These are phyloP conservation scores for rat (Rattus norvegicus) DNA, from an alignment of 2,113 vertebrate species.

Conservation along the genomic window DNA sequence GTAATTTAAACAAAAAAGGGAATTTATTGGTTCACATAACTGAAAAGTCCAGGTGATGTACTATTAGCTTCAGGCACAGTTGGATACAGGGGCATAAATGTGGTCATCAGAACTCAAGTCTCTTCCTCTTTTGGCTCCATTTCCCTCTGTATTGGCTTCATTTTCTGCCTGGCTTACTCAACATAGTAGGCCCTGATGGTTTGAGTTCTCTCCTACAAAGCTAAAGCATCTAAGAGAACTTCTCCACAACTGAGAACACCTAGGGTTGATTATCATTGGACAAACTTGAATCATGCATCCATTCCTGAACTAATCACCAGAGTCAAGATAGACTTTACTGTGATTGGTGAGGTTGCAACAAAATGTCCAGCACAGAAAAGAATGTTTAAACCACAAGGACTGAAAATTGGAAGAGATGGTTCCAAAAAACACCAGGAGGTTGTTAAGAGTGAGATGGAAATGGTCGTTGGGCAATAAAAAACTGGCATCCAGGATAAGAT, in stretches of 20 bases:
- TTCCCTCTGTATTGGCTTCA: constrained; percentile 69
- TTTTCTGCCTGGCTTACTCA: constrained; percentile 64
- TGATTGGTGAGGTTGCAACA: constrained; percentile 53
- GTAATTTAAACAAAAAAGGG: constrained; percentile 76
- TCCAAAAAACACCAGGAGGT: constrained; percentile 59
- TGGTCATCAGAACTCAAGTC: constrained; percentile 73
- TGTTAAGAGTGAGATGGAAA: constrained; percentile 49
- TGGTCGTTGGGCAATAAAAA: constrained; percentile 52
- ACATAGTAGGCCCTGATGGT: constrained; percentile 57
- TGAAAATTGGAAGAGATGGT: constrained; percentile 41
- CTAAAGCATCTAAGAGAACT: constrained; percentile 56
- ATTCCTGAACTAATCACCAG: constrained; percentile 51
- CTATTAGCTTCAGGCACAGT: constrained; percentile 79
- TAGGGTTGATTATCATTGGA: constrained; percentile 47
- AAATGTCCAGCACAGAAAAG: constrained; percentile 15
- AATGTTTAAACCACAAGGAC: constrained; percentile 7
- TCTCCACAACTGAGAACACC: constrained; percentile 44
- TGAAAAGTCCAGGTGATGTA: constrained; percentile 76
- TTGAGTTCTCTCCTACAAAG: constrained; percentile 57
- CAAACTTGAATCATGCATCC: constrained; percentile 47
- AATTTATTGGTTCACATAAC: constrained; percentile 82
- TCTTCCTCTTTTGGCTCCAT: constrained; percentile 74
- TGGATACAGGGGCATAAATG: constrained; percentile 77
- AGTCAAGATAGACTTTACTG: constrained; percentile 50
- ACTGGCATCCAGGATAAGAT: not conserved